These are phyloP conservation scores for Drosophila repletoides DNA, from an alignment of 1,140 invertebrate species.

Conservation along the genomic window DNA sequence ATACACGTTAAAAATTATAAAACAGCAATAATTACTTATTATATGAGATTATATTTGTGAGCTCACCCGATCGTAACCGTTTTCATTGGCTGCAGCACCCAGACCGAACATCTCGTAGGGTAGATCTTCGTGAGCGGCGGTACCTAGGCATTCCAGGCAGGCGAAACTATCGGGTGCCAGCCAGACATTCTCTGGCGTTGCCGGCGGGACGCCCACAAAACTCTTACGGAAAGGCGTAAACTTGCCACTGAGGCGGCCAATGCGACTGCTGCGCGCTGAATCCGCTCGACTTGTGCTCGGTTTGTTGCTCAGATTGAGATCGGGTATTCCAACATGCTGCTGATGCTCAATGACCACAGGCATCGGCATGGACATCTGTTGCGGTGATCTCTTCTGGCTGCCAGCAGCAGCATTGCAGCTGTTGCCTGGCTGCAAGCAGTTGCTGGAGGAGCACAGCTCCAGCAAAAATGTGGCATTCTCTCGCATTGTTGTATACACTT, in stretches of 20 bases:
- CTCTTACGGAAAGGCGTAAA: slow-evolving; percentile 72
- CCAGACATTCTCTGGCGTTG: slow-evolving; percentile 83
- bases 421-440: slow-evolving; percentile 1
- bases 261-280: slow-evolving; percentile 66
- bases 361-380: slow-evolving; percentile 81
- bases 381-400: slow-evolving; percentile 82
- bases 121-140: slow-evolving; percentile 84
- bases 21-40: no score
- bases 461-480: slow-evolving; percentile 97
- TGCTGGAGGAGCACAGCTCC: slow-evolving; percentile 85
- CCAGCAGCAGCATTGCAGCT: no score
- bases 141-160: slow-evolving; percentile 88
- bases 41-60: no score
- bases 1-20: no score
- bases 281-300: slow-evolving; percentile 77
- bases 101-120: slow-evolving; percentile 79
- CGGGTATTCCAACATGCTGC: slow-evolving; percentile 52
- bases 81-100: slow-evolving; percentile 53
- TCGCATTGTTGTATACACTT: slow-evolving; percentile 86
- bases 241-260: slow-evolving; percentile 65
- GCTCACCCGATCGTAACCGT: slow-evolving; percentile 72
- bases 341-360: slow-evolving; percentile 86
- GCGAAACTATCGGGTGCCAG: slow-evolving; percentile 89
- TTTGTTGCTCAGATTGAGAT: slow-evolving; percentile 55
- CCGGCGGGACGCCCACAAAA: slow-evolving; percentile 72